Base-by-base conservation (phyloP, 2,888 invertebrate genomes). In the Barypeithes pellucidus region DNA sequence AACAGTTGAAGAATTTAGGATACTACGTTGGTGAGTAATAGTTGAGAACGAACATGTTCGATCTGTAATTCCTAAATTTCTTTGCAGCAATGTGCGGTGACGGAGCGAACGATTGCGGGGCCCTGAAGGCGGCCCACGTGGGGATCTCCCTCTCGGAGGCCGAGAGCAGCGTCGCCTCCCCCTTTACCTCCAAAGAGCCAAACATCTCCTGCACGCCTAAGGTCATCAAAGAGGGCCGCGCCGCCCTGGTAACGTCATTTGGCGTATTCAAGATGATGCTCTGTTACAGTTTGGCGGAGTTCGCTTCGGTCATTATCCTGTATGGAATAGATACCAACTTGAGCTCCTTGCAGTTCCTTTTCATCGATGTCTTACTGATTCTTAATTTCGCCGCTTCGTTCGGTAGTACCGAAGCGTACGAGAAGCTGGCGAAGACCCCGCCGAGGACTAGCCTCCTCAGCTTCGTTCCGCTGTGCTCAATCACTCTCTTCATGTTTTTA, bases 231-330 rank as follows among this genome's bases (percentile, higher is more conserved):
- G 96, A 97, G 83, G 97, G 98, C 0, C 89, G 99, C 0, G 97
- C 97, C 0, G 98, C 99, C 0, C 87, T 99, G 9, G 93, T 96
- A 36, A 99, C 99, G 0, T 96, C 96, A n/a, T 98, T 98, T 87
- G 97, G 97, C 0, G 94, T 98, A 75, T 99, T 99, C 88, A 98
- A 98, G 82, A 98, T 97, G 88, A 99, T 99, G 98, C 94, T 98
- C 0, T 93, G 95, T 0, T 99, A 98, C 87, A 97, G 96, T 29
- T 88, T 98, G 62, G 94, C 95, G 0, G 96, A 98, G 85, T 97
- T 97, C 86, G 88, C 93, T 65, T 95, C 97, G 0, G 95, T 97
- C 33, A 93, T 96, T 79, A 91, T 98, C 61, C 87, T 98, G 0
- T 98, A 98, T 85, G 86, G 87, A 39, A 91, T 92, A 81, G 89